These are phyloP conservation scores for Aurelia sp. DNA, from an alignment of 30 jellyfish, hydroid and myxozoan species.

Conservation along the genomic window DNA sequence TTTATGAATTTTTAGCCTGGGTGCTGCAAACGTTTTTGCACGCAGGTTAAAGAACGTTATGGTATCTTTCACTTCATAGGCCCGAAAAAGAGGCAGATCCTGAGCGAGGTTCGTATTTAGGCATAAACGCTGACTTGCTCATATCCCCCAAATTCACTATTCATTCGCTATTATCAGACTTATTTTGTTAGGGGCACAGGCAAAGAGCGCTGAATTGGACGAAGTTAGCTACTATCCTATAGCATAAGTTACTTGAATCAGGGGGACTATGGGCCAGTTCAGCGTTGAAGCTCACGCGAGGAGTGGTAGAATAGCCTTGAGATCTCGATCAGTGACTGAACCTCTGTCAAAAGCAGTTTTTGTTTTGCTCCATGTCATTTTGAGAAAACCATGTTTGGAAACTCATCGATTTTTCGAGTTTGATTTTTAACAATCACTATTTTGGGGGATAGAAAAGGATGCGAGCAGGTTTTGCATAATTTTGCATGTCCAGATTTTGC, in stretches of 20 bases:
- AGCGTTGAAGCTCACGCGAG: not conserved
- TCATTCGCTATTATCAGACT: not conserved
- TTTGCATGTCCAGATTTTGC: too few species aligned
- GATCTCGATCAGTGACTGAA: not conserved
- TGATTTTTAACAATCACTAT: too few species aligned
- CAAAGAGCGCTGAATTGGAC: not conserved
- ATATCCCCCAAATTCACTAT: not conserved
- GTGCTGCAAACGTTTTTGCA: not conserved
- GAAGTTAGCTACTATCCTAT: not conserved
- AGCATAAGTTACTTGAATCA: not conserved
- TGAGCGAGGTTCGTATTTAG: slow-evolving; percentile 28
- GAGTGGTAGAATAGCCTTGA: slow-evolving; percentile 19
- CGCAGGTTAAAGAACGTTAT: not conserved
- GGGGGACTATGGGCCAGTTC: slow-evolving; percentile 14
- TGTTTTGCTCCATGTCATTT: too few species aligned
- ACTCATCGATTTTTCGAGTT: too few species aligned
- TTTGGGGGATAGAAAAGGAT: too few species aligned
- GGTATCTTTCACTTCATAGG: slow-evolving; percentile 35
- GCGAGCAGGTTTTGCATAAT: too few species aligned
- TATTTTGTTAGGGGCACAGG: not conserved
- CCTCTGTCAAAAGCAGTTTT: not conserved
- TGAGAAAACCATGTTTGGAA: too few species aligned
- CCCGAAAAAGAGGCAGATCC: slow-evolving; percentile 52
- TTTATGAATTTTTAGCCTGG: not conserved
- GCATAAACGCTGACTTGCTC: slow-evolving; percentile 9